These are phyloP conservation scores for Lipotes vexillifer DNA, from an alignment of 2,113 vertebrate species.

Conservation along the genomic window DNA sequence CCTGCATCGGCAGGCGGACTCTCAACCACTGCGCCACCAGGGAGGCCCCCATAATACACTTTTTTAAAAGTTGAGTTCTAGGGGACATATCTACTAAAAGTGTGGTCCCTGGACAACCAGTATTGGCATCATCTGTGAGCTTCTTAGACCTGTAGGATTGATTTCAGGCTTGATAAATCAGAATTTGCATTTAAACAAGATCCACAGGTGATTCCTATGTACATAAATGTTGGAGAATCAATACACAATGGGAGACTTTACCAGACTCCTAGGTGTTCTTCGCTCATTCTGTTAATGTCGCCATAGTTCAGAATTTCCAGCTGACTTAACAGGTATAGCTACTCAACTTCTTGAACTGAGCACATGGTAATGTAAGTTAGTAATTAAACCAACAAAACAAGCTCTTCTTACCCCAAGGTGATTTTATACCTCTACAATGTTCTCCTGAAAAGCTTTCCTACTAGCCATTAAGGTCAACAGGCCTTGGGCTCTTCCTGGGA, in stretches of 20 bases:
- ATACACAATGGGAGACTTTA: background rate
- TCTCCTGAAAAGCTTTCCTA: background rate
- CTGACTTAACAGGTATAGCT: background rate
- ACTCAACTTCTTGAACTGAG: background rate
- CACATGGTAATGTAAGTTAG: background rate
- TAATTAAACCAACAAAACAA: background rate
- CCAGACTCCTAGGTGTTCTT: background rate
- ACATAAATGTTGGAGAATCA: background rate
- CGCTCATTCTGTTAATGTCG: background rate
- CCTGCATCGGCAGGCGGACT: no score
- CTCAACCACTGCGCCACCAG: no score
- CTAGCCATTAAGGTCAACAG: background rate
- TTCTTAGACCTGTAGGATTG: background rate
- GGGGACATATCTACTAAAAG: background rate
- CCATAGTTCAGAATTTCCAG: background rate
- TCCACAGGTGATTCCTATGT: background rate
- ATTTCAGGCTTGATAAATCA: background rate
- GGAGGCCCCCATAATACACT: background rate
- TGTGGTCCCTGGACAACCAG: background rate
- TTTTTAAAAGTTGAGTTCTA: background rate
- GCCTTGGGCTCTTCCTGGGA: background rate
- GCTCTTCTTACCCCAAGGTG: background rate
- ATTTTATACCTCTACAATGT: background rate
- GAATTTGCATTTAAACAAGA: background rate
- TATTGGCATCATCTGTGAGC: background rate